Percentiles rank a stretch among this genome's conserved stretches.
Evolutionary conservation across 30 jellyfish, hydroid and myxozoan genomes (phyloP).

Genomic region (Aurelia sp.): DNA sequence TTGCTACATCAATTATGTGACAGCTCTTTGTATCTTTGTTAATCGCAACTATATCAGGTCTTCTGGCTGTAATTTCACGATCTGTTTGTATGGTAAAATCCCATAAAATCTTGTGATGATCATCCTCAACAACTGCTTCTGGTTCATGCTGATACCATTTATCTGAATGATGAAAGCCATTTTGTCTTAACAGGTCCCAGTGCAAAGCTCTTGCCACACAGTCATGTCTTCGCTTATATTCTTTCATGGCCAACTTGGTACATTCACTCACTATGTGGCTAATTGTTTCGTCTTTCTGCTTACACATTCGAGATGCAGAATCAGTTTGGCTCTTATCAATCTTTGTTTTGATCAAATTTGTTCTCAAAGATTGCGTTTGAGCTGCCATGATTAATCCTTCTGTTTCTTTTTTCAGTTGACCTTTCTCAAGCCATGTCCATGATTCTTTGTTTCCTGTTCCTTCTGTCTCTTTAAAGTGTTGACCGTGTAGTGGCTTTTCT

Average conservation of each 20-base stretch:
- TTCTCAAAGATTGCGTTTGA: background rate
- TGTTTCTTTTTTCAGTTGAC: background rate
- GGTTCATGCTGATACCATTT: too few relatives aligned
- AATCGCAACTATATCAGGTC: too few relatives aligned
- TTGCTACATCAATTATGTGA: too few relatives aligned
- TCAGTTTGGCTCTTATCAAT: constrained; percentile 21
- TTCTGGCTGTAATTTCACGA: too few relatives aligned
- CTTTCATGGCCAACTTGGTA: constrained; percentile 32
- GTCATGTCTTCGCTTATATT: background rate
- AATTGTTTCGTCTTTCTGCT: constrained; percentile 14
- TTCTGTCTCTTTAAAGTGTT: constrained; percentile 20
- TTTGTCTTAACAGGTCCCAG: constrained; percentile 23
- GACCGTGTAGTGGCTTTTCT: constrained; percentile 30
- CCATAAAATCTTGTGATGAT: too few relatives aligned
- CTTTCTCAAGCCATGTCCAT: constrained; percentile 2
- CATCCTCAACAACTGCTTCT: too few relatives aligned
- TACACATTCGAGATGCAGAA: constrained; percentile 26
- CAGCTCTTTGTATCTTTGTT: too few relatives aligned
- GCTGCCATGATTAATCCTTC: constrained; percentile 18
- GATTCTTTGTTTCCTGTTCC: background rate
- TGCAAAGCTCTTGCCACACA: constrained; percentile 41
- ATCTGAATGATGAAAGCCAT: too few relatives aligned
- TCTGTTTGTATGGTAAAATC: too few relatives aligned
- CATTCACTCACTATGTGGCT: constrained; percentile 37
- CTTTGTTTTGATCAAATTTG: background rate